These are phyloP conservation scores for Salminus brasiliensis DNA, from an alignment of 2,113 vertebrate species.

Conservation along the genomic window DNA sequence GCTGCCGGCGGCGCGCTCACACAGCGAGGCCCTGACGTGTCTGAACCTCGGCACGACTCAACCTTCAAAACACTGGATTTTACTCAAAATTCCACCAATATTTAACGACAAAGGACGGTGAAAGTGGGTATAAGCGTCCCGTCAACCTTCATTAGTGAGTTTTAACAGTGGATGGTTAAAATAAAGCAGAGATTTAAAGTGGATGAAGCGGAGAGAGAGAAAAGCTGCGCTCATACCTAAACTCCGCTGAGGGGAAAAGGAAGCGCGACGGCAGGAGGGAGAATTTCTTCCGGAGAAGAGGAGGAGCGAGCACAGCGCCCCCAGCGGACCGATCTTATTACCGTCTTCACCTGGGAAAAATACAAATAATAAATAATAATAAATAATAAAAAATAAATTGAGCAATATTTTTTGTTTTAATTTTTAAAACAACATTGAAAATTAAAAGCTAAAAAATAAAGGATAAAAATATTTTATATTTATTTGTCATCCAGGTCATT, in stretches of 20 bases:
- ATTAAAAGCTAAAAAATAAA: no score
- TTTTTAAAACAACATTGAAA: no score
- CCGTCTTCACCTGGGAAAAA: no score
- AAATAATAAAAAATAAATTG: no score
- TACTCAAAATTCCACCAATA: neutral
- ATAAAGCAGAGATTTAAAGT: slow-evolving; percentile 59
- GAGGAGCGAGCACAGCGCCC: neutral
- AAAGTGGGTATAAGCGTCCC: neutral
- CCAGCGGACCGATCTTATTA: neutral
- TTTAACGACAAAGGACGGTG: neutral
- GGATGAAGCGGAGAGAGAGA: slow-evolving; percentile 57
- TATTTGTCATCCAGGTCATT: no score
- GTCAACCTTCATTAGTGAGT: neutral
- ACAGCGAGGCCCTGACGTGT: slow-evolving; percentile 29
- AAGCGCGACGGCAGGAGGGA: slow-evolving; percentile 53
- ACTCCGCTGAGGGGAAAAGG: slow-evolving; percentile 79
- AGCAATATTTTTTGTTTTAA: no score
- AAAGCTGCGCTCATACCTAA: slow-evolving; percentile 69
- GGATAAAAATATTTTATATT: no score
- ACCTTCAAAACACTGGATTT: neutral
- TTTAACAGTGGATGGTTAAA: slow-evolving; percentile 62
- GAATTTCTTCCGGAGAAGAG: slow-evolving; percentile 76
- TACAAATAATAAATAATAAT: no score
- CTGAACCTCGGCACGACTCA: neutral
- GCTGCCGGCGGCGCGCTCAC: neutral